Base-by-base conservation (phyloP, 2,113 vertebrate genomes). In the Bufo bufo region DNA sequence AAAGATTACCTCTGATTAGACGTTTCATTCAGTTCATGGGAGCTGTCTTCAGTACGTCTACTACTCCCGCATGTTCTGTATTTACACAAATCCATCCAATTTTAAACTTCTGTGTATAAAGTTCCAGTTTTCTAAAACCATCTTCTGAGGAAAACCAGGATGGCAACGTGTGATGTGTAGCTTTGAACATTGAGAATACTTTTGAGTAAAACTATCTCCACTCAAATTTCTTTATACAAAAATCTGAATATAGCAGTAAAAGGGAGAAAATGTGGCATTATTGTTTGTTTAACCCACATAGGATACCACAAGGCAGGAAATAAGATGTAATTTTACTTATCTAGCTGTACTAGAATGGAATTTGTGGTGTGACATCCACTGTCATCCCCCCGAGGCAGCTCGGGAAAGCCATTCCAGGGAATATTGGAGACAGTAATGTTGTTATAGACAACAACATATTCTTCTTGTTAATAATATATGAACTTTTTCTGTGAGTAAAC, bases 1-100 rank as follows among this genome's bases (percentile, higher is more conserved):
- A 45, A 80, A 80, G 77, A 80, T 80, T 69, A 54, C 14, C 4
- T 54, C 45, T 79, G 47, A 66, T 79, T 63, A 50, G n/a, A 79
- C 61, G 50, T 20, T 79, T 54, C 16, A n/a, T 58, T 61, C 43
- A 20, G 23, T 85, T 7, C 47, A n/a, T 54, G 12, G 47, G 43
- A 84, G 47, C 7, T 69, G 49, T 33, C 49, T 52, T 69, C 13
- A 71, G 23, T 1, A 61, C 47, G 23, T 23, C 47, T 50, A 13
- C 47, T 45, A 20, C 47, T 17, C n/a, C 63, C 8, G n/a, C 6
- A 69, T 69, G 20, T n/a, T 54, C 63, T 33, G 20, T 33, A 7
- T 69, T 2, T 33, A 69, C 11, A 83, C 20, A 50, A 63, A 14
- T n/a, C 9, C 2, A 10, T 13, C 45, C n/a, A 9, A 19, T 61